phyloP scores from a whole-genome alignment of 2,888 invertebrate species.

The Ophion obscuratus region DNA sequence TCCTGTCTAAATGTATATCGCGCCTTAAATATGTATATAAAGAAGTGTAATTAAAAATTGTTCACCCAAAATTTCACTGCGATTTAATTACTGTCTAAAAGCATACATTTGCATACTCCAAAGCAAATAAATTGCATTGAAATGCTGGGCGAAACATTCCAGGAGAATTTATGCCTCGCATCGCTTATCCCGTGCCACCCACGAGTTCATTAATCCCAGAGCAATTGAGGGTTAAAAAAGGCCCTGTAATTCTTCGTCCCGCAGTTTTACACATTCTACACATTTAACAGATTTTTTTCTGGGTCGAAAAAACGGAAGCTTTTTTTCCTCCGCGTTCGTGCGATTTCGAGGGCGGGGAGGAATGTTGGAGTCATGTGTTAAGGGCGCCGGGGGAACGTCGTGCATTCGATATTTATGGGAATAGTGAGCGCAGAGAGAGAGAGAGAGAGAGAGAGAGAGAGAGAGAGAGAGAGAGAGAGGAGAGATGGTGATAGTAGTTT shows the following conservation, averaged over 20 bases:
- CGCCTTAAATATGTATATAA: no score
- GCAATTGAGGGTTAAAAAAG: conserved; percentile 44
- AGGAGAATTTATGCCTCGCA: conserved; percentile 11
- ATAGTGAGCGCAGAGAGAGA: conserved; percentile 1
- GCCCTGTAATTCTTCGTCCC: conserved; percentile 23
- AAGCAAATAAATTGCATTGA: not conserved
- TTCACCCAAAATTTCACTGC: not conserved
- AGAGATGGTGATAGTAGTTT: not conserved
- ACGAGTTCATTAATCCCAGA: conserved; percentile 57
- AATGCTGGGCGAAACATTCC: conserved; percentile 17
- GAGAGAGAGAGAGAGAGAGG: conserved; percentile 3
- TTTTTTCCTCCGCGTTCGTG: not conserved
- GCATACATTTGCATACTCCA: not conserved
- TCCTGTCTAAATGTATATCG: no score
- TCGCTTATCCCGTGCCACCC: conserved; percentile 21
- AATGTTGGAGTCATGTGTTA: conserved; percentile 30
- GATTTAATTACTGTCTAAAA: not conserved
- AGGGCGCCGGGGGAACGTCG: conserved; percentile 15
- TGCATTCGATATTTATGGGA: conserved; percentile 61
- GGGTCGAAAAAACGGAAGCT: not conserved
- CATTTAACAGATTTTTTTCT: not conserved
- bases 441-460: conserved; percentile 21
- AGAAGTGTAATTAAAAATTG: not conserved
- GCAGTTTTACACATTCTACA: conserved; percentile 12
- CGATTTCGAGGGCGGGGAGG: conserved; percentile 26